Conservation (phyloP, 2,888 invertebrate species). For the Andrena hattorfiana region DNA sequence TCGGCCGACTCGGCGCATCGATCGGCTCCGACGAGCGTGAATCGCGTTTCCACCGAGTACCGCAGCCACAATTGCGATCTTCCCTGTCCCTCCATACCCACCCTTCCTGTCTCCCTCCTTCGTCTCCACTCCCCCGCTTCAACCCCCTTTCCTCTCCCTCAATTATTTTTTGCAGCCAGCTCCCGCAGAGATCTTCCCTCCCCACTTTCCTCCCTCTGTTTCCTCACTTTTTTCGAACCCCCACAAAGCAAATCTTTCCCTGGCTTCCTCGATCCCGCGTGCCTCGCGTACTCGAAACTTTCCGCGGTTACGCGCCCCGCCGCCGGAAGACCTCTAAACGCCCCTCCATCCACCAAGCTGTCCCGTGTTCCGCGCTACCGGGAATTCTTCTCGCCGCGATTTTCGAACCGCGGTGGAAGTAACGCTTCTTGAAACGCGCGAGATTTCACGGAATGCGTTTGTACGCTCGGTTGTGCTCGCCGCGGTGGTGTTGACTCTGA, state of each 20-base stretch:
- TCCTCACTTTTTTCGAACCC: background rate
- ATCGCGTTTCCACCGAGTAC: conserved; percentile 68
- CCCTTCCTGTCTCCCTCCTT: background rate
- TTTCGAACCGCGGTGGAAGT: background rate
- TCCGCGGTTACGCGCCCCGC: conserved; percentile 3
- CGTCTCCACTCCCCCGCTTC: background rate
- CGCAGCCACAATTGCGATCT: conserved; percentile 67
- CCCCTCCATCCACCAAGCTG: background rate
- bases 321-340: background rate
- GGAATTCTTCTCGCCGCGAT: background rate
- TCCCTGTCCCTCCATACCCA: conserved; percentile 15
- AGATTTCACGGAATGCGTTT: too few relatives aligned
- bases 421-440: too few relatives aligned
- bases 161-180: conserved; percentile 29
- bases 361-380: background rate
- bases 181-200: background rate
- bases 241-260: background rate
- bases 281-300: conserved; percentile 4
- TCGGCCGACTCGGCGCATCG: conserved; percentile 61
- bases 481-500: background rate
- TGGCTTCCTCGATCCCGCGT: conserved; percentile 12
- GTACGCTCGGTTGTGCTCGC: background rate
- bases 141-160: background rate
- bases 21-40: conserved; percentile 63
- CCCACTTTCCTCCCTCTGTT: background rate